Percentiles rank a stretch among this genome's conserved stretches.
phyloP scores from a whole-genome alignment of 1,140 invertebrate species.

The Pseudomyrmex sp. region DNA sequence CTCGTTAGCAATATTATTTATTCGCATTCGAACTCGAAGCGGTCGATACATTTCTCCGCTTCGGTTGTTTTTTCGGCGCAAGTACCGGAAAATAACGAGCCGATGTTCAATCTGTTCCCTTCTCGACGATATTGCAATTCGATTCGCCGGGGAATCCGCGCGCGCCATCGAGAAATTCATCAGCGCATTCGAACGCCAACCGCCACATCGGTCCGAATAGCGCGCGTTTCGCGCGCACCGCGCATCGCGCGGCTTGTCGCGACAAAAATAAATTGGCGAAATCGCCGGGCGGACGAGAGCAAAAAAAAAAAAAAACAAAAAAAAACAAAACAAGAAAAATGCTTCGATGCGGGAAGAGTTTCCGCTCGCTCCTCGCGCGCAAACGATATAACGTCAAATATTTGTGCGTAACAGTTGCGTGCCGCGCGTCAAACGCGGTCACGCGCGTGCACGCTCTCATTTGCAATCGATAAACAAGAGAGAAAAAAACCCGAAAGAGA shows the following conservation, averaged over 20 bases:
- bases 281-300: slow-evolving; percentile 14
- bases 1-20: background rate
- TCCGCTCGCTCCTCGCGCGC: background rate
- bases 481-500: background rate
- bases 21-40: background rate
- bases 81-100: slow-evolving; percentile 35
- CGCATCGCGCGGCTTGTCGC: slow-evolving; percentile 1
- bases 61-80: background rate
- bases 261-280: slow-evolving; percentile 62
- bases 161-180: slow-evolving; percentile 3
- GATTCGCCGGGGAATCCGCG: background rate
- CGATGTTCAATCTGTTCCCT: background rate
- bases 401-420: slow-evolving; percentile 56
- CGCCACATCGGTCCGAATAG: background rate
- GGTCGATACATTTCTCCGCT: background rate
- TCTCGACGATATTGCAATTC: slow-evolving; percentile 49
- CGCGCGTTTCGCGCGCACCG: background rate
- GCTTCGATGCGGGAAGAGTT: background rate
- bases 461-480: slow-evolving; percentile 14
- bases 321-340: slow-evolving; percentile 12
- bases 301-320: background rate
- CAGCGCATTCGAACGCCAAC: slow-evolving; percentile 6
- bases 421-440: slow-evolving; percentile 17
- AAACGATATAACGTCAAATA: slow-evolving; percentile 57
- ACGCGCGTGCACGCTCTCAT: slow-evolving; percentile 15